Percentiles rank a stretch among this genome's conserved stretches.
phyloP scores from a whole-genome alignment of 2,888 invertebrate genomes.

The Acheta domesticus region DNA sequence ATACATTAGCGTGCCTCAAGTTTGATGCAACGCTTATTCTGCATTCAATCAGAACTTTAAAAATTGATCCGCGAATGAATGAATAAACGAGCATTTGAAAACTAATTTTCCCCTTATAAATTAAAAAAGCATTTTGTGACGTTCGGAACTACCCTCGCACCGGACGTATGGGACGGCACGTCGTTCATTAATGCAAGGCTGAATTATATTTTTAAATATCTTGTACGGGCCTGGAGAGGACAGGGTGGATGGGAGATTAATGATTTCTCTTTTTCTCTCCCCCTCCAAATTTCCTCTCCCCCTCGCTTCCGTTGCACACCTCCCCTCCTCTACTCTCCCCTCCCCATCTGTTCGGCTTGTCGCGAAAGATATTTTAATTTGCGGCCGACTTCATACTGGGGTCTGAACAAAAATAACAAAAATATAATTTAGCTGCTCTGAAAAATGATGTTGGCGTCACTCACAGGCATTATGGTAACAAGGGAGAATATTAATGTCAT shows the following conservation, averaged over 20 bases:
- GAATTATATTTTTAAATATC: constrained; percentile 18
- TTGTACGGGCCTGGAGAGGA: constrained; percentile 8
- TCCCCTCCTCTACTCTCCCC: background rate
- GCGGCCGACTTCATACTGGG: constrained; percentile 6
- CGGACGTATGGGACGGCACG: background rate
- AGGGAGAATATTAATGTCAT: constrained; percentile 7
- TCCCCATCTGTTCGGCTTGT: background rate
- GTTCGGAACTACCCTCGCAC: background rate
- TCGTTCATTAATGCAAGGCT: constrained; percentile 2
- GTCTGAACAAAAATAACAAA: background rate
- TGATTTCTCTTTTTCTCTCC: constrained; percentile 3
- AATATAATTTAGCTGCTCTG: constrained; percentile 8
- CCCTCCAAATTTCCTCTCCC: background rate
- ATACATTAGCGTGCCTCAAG: background rate
- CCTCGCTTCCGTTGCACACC: background rate
- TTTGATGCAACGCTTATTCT: background rate
- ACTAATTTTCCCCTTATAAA: constrained; percentile 5
- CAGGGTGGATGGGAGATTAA: constrained; percentile 10
- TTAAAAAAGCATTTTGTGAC: constrained; percentile 18
- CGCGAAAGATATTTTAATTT: constrained; percentile 10
- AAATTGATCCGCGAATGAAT: constrained; percentile 7
- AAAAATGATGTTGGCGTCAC: background rate
- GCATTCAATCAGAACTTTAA: background rate
- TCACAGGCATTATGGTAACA: constrained; percentile 6
- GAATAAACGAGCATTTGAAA: background rate